Conservation (phyloP, 1,140 invertebrate genomes). For the Panonychus citri region DNA sequence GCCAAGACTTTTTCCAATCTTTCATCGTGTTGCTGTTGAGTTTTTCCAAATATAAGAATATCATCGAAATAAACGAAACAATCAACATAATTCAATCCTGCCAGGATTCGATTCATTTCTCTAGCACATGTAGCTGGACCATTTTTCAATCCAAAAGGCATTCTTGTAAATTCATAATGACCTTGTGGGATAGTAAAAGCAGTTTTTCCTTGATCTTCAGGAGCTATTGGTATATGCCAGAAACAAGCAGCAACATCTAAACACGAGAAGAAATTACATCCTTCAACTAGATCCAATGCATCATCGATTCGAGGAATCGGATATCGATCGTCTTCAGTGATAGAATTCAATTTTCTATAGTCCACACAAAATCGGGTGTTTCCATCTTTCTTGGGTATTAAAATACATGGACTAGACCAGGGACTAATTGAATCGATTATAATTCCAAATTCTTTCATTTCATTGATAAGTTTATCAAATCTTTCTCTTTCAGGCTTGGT, state of each 20-base stretch:
- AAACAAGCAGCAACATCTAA: constrained; percentile 21
- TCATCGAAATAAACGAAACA: constrained; percentile 17
- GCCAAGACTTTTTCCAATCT: not conserved
- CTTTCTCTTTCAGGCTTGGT: constrained; percentile 4
- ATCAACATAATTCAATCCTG: constrained; percentile 2
- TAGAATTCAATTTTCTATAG: constrained; percentile 23
- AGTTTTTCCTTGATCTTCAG: constrained; percentile 16
- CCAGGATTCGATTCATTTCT: constrained; percentile 15
- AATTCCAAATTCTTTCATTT: no score
- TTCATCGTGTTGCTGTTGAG: not conserved
- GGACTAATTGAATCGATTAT: constrained; percentile 1
- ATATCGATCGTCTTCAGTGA: constrained; percentile 24
- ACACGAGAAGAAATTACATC: not conserved
- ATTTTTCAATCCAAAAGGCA: constrained; percentile 25
- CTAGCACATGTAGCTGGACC: constrained; percentile 21
- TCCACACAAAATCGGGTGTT: constrained; percentile 27
- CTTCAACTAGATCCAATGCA: constrained; percentile 7
- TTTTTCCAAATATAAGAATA: constrained; percentile 8
- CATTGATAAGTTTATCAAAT: constrained; percentile 4
- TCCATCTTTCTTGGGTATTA: constrained; percentile 21
- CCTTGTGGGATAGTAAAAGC: constrained; percentile 7
- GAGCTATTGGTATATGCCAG: constrained; percentile 18
- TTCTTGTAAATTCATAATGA: constrained; percentile 11
- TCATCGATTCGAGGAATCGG: constrained; percentile 26
- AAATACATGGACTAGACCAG: constrained; percentile 7